Conservation (phyloP, 1,140 invertebrate species). For the Saxidomus purpurata region DNA sequence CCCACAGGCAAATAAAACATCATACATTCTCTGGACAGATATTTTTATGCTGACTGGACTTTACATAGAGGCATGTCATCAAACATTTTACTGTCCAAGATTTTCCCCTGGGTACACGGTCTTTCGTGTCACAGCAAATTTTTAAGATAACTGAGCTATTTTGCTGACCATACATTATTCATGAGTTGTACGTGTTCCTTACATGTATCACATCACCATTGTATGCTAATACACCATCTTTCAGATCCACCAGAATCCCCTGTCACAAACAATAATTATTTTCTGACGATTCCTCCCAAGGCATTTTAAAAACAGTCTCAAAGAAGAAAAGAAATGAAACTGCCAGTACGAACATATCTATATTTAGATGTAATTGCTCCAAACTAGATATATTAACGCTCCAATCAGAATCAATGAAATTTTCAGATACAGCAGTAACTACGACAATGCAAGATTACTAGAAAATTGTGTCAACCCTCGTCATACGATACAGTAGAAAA, state of each 20-base stretch:
- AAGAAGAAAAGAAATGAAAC: neutral
- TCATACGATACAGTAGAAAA: neutral
- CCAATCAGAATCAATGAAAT: neutral
- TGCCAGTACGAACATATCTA: neutral
- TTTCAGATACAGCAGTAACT: neutral
- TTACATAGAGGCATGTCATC: no score
- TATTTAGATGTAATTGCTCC: neutral
- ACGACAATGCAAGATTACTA: neutral
- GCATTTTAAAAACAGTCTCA: neutral
- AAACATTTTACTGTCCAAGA: no score
- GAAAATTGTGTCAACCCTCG: constrained; percentile 11
- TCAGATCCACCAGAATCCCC: neutral
- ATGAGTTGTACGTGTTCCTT: neutral
- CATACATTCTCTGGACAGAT: no score
- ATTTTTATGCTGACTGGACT: no score
- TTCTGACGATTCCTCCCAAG: neutral
- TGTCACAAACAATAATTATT: neutral
- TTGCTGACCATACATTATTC: no score
- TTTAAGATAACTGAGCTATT: no score
- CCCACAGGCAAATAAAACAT: no score
- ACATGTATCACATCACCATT: neutral
- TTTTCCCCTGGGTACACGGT: no score
- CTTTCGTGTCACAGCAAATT: no score
- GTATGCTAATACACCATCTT: neutral
- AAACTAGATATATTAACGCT: neutral